Evolutionary conservation across 2,797 vertebrate species (phyloP), one percentile per base, ranked within the genome.

Genomic region (Hyperoplus immaculatus): DNA sequence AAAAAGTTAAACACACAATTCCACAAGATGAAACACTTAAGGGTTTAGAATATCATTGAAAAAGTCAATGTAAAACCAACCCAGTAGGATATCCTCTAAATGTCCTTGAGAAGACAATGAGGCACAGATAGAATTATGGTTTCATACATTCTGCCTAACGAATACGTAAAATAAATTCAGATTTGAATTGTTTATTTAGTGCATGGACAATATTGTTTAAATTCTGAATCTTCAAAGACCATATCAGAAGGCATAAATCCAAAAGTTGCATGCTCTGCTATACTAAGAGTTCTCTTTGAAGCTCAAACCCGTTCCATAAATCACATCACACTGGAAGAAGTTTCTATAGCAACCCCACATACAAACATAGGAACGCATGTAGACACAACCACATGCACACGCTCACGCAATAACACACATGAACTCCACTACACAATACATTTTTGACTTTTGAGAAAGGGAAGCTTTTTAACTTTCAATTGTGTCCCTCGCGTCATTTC

Each of bases 261-360:
- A 65, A 83, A 77, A 76, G 56, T 77, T 75, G 43, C 61, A 81
- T 53, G 60, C 83, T 75, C 43, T 76, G 69, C 62, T 75, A 62
- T 57, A 87, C 65, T 73, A 83, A 77, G 64, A 69, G 42, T 79
- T 91, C 80, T 65, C 87, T 93, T 92, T 93, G 88, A 92, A 91
- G 80, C 87, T 86, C 61, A 89, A 83, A 92, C 90, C 72, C 69
- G 89, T 90, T 89, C 88, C 75, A 89, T 89, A 90, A 91, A 92
- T 93, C 86, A 87, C 81, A 88, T 90, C 93, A 89, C 69, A 69
- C 80, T 85, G 79, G 43, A 39, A 89, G 72, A 72, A 75, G 66
- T 72, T 80, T 42, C 87, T 70, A 84, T 72, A 84, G 79, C 77
- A 80, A 77, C 69, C 59, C 29, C 29, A n/a, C 66, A 81, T 75